These are phyloP conservation scores for Plebejus anna DNA, from an alignment of 2,888 invertebrate genomes.

Conservation along the genomic window DNA sequence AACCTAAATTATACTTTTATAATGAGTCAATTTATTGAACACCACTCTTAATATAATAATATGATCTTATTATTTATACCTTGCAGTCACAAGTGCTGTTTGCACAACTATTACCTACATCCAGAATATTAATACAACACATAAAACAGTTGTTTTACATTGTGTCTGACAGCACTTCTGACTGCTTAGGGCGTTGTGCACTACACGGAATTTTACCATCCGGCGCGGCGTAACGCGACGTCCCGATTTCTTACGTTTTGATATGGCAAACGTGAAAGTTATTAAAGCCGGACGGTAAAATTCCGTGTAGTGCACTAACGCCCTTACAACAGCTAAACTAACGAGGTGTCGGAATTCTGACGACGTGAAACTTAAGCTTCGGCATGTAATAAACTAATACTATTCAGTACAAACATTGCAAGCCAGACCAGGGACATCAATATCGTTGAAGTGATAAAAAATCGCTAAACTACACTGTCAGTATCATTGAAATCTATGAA, in stretches of 20 bases:
- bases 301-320: no score
- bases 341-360: slow-evolving; percentile 6
- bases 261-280: no score
- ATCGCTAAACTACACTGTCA: neutral
- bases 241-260: no score
- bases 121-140: neutral
- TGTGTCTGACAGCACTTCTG: neutral
- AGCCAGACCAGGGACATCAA: neutral
- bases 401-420: slow-evolving; percentile 19
- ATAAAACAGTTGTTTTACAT: neutral
- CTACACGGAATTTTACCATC: no score
- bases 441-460: neutral
- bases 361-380: slow-evolving; percentile 22
- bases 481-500: neutral
- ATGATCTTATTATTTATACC: neutral
- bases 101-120: neutral
- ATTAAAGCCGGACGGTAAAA: no score
- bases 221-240: no score
- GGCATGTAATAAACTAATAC: slow-evolving; percentile 27
- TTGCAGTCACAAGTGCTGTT: neutral
- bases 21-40: neutral
- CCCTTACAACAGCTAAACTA: neutral
- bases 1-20: slow-evolving; percentile 1
- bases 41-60: neutral
- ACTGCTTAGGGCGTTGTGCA: neutral